Evolutionary conservation across 2,888 invertebrate genomes (phyloP).

Genomic region (Machimus atricapillus): DNA sequence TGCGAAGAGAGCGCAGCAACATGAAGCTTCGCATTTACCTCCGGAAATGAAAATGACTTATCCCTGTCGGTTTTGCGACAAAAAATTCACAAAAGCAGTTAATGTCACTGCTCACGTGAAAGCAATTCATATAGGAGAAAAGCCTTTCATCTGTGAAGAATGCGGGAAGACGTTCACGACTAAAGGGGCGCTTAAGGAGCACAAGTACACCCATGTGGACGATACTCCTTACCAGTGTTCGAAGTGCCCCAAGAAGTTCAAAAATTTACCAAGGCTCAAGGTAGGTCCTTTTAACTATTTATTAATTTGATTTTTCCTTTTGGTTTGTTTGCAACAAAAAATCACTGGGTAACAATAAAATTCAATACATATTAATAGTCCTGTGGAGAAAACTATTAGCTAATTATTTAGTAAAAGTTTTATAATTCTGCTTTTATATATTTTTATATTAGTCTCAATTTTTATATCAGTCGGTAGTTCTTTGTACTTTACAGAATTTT

Average conservation of each 20-base stretch:
- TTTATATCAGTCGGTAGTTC: too few relatives aligned
- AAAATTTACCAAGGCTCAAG: conserved; percentile 57
- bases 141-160: conserved; percentile 63
- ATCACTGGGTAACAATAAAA: too few relatives aligned
- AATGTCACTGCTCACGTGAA: conserved; percentile 45
- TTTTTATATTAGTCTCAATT: too few relatives aligned
- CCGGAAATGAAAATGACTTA: conserved; percentile 47
- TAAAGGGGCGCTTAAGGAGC: conserved; percentile 63
- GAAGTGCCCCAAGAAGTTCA: conserved; percentile 58
- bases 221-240: conserved; percentile 62
- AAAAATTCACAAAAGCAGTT: conserved; percentile 42
- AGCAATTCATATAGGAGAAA: conserved; percentile 56
- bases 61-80: conserved; percentile 49
- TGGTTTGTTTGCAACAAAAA: too few relatives aligned
- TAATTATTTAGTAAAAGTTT: too few relatives aligned
- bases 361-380: too few relatives aligned
- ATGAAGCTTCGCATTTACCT: conserved; percentile 47
- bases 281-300: conserved; percentile 39
- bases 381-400: too few relatives aligned
- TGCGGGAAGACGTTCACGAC: conserved; percentile 64
- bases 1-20: conserved; percentile 44
- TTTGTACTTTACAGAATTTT: too few relatives aligned
- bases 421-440: too few relatives aligned
- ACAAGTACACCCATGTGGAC: conserved; percentile 63
- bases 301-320: background rate